Conservation (phyloP, 2,888 invertebrate species). For the Apodemia hepburni region DNA sequence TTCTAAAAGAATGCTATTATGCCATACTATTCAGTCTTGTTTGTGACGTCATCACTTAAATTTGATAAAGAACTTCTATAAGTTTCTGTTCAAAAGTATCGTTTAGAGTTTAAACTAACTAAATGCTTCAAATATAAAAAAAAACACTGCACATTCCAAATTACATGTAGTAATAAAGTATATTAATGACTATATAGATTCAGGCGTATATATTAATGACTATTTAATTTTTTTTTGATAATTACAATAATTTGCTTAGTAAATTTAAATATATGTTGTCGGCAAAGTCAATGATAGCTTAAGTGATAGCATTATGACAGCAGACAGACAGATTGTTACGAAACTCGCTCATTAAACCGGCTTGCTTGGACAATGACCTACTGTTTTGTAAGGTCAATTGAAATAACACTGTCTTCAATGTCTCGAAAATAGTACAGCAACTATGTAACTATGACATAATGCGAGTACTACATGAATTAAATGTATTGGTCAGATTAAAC, state of each 20-base stretch:
- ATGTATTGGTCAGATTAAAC: neutral
- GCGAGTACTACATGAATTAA: neutral
- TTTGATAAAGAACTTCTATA: no score
- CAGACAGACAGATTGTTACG: conserved; percentile 9
- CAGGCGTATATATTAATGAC: no score
- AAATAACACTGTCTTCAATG: conserved; percentile 20
- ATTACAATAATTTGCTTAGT: neutral
- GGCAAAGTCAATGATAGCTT: conserved; percentile 3
- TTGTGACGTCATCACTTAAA: no score
- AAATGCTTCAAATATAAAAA: no score
- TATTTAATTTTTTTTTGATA: no score
- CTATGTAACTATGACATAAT: neutral
- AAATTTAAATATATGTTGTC: neutral
- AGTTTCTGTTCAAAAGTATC: no score
- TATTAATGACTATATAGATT: no score
- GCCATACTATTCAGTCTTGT: no score
- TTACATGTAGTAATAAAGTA: no score
- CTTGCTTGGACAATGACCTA: conserved; percentile 9
- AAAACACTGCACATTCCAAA: no score
- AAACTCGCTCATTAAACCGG: conserved; percentile 10
- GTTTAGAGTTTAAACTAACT: no score
- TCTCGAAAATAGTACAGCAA: conserved; percentile 18
- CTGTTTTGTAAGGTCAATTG: conserved; percentile 8
- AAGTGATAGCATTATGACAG: conserved; percentile 7
- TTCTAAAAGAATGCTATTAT: no score